Conservation (phyloP, 1,140 invertebrate genomes). For the Monochamus saltuarius region DNA sequence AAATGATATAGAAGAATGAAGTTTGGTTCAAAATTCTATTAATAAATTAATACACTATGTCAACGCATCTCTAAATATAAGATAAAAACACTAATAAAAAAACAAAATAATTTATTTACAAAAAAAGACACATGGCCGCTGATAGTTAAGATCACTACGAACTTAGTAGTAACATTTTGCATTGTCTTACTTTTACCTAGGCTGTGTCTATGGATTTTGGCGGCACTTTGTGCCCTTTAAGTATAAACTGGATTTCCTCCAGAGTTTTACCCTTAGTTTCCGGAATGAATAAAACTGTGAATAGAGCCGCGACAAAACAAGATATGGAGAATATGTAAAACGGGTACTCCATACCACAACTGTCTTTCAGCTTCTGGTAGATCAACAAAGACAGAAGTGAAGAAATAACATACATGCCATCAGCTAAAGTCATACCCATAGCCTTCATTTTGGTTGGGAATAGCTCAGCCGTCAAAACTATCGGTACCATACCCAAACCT, state of each 20-base stretch:
- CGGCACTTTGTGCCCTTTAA: conserved; percentile 17
- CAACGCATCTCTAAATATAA: too few species aligned
- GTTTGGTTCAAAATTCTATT: too few species aligned
- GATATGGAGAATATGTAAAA: conserved; percentile 69
- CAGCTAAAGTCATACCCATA: conserved; percentile 39
- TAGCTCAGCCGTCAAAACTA: conserved; percentile 68
- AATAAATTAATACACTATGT: too few species aligned
- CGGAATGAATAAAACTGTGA: conserved; percentile 65
- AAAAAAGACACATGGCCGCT: too few species aligned
- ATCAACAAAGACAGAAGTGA: conserved; percentile 68
- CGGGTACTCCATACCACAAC: conserved; percentile 58
- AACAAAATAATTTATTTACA: too few species aligned
- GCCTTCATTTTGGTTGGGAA: conserved; percentile 63
- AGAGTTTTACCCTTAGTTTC: conserved; percentile 77
- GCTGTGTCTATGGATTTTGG: background rate
- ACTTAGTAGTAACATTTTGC: too few species aligned
- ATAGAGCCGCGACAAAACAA: conserved; percentile 59
- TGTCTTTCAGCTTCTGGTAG: conserved; percentile 56
- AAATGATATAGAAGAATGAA: too few species aligned
- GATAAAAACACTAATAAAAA: too few species aligned
- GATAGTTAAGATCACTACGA: too few species aligned
- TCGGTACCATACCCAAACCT: conserved; percentile 60
- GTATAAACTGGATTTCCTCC: conserved; percentile 65
- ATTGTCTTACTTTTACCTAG: too few species aligned
- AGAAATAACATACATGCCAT: conserved; percentile 40